phyloP scores from a whole-genome alignment of 1,140 invertebrate genomes.

The Drosophila trapezifrons region DNA sequence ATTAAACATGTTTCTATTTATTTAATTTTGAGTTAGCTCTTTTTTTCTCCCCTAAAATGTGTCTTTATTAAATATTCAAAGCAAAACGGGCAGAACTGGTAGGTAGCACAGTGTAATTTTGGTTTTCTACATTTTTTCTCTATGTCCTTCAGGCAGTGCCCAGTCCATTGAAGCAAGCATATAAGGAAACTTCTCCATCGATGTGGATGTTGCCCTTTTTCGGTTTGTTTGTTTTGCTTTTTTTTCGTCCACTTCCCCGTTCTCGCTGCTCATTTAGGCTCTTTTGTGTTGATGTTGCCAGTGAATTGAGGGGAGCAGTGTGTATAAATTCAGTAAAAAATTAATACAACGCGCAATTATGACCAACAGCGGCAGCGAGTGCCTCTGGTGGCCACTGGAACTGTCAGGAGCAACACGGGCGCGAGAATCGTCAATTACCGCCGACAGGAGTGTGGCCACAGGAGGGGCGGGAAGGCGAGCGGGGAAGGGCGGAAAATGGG shows the following conservation, averaged over 20 bases:
- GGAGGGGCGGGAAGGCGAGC: not conserved
- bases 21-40: no score
- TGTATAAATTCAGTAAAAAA: slow-evolving; percentile 55
- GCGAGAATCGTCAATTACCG: slow-evolving; percentile 55
- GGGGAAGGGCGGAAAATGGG: not conserved
- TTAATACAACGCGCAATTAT: slow-evolving; percentile 59
- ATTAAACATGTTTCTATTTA: no score
- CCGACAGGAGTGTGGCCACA: slow-evolving; percentile 28
- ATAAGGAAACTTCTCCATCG: slow-evolving; percentile 31
- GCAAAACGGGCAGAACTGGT: no score
- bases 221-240: slow-evolving; percentile 36
- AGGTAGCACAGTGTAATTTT: not conserved
- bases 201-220: slow-evolving; percentile 53
- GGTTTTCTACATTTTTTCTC: not conserved
- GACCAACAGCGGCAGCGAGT: slow-evolving; percentile 37
- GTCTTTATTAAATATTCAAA: no score
- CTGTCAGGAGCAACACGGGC: slow-evolving; percentile 47
- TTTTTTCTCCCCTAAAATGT: not conserved
- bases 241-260: slow-evolving; percentile 1
- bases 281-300: slow-evolving; percentile 46
- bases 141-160: slow-evolving; percentile 2
- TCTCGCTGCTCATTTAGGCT: slow-evolving; percentile 52
- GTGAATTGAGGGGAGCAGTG: slow-evolving; percentile 3
- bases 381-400: slow-evolving; percentile 32
- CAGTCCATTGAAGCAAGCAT: slow-evolving; percentile 20